Evolutionary conservation across 1,140 invertebrate species (phyloP).

Genomic region (Chrysomallon squamiferum): DNA sequence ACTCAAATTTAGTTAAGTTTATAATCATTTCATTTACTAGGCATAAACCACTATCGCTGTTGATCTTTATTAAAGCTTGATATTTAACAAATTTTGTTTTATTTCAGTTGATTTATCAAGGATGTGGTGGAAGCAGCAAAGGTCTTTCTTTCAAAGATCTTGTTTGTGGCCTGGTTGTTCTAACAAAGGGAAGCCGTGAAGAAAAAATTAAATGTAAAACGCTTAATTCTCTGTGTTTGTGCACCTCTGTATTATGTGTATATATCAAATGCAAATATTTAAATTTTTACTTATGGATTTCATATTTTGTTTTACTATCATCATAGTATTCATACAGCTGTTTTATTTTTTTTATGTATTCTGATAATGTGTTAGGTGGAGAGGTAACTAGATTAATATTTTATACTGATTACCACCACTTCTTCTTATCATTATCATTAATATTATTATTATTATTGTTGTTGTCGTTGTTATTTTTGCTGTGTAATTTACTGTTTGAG

Average conservation of each 20-base stretch:
- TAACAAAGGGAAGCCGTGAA: constrained; percentile 81
- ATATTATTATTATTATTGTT: too few relatives aligned
- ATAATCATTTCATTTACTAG: too few relatives aligned
- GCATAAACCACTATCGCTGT: too few relatives aligned
- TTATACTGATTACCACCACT: too few relatives aligned
- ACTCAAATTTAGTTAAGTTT: too few relatives aligned
- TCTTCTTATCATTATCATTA: too few relatives aligned
- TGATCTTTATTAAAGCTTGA: too few relatives aligned
- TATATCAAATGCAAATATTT: neutral
- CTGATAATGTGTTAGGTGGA: too few relatives aligned
- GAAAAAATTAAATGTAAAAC: constrained; percentile 85
- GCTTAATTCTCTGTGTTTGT: neutral
- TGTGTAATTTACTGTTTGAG: too few relatives aligned
- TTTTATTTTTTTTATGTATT: neutral
- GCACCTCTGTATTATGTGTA: neutral
- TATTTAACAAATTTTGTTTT: neutral
- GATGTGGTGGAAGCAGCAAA: constrained; percentile 80
- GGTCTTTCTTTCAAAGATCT: constrained; percentile 85
- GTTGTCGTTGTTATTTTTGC: too few relatives aligned
- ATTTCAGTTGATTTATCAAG: constrained; percentile 74
- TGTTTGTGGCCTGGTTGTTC: constrained; percentile 80
- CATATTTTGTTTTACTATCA: neutral
- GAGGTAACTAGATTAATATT: too few relatives aligned
- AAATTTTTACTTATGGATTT: neutral
- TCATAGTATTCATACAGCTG: neutral